These are phyloP conservation scores for Margaritifera margaritifera DNA, from an alignment of 2,888 invertebrate genomes.

Conservation along the genomic window DNA sequence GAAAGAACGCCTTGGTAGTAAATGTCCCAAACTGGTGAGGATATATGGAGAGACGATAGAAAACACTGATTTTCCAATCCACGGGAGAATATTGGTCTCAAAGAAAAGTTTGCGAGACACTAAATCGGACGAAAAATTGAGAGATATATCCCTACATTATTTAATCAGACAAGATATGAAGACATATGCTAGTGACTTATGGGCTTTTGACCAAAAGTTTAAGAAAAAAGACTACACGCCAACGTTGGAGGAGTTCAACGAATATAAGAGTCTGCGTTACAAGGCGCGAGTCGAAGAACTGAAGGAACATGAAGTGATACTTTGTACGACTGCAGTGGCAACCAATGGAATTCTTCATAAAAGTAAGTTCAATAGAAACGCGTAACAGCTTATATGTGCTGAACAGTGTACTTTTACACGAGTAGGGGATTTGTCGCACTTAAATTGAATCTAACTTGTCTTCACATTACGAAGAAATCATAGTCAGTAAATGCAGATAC, in stretches of 20 bases:
- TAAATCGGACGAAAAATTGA: slow-evolving; percentile 27
- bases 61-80: slow-evolving; percentile 57
- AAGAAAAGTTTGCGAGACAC: slow-evolving; percentile 28
- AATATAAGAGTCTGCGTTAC: slow-evolving; percentile 31
- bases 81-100: slow-evolving; percentile 38
- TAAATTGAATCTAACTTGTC: no score
- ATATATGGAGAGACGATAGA: slow-evolving; percentile 59
- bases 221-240: slow-evolving; percentile 9
- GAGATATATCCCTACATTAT: slow-evolving; percentile 41
- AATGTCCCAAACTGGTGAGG: slow-evolving; percentile 54
- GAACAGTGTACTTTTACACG: no score
- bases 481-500: no score
- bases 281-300: slow-evolving; percentile 44
- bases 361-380: no score
- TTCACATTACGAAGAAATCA: no score
- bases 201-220: slow-evolving; percentile 27
- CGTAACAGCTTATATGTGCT: no score
- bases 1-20: slow-evolving; percentile 26
- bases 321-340: slow-evolving; percentile 51
- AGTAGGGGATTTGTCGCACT: no score
- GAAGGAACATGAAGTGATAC: slow-evolving; percentile 43
- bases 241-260: slow-evolving; percentile 24
- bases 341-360: no score
- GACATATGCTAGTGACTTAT: slow-evolving; percentile 20
- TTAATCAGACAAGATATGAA: slow-evolving; percentile 39